A percentile compares a stretch with the other conserved stretches of the same genome.
Conservation (phyloP, 2,797 vertebrate genomes). For the Tapirus indicus region DNA sequence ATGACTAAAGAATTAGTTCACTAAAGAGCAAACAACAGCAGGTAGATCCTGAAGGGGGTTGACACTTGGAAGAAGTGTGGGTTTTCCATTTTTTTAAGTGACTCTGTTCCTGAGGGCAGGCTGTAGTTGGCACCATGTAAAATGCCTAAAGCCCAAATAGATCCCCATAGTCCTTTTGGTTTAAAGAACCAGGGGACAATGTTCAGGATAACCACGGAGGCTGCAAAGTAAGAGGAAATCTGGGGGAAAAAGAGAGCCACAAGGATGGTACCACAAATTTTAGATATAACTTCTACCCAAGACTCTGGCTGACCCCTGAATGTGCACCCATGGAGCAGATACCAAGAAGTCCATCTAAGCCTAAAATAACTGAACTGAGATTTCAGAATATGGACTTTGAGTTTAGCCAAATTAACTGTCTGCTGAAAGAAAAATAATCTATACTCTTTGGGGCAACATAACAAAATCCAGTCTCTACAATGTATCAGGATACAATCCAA, state of each 20-base stretch:
- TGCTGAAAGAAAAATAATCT: neutral
- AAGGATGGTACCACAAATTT: neutral
- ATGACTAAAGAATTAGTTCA: neutral
- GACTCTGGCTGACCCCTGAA: neutral
- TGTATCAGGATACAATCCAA: neutral
- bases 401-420: neutral
- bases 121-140: neutral
- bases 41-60: neutral
- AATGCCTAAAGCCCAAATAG: neutral
- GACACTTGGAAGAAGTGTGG: neutral
- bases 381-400: neutral
- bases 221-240: neutral
- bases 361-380: neutral
- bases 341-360: neutral
- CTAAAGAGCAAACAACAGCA: neutral
- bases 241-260: neutral
- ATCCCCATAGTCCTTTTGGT: neutral
- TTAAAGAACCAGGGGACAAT: neutral
- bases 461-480: neutral
- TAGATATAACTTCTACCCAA: neutral
- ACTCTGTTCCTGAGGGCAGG: neutral
- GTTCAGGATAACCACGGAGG: neutral
- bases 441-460: neutral
- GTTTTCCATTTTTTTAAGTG: too few species aligned
- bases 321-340: neutral